These are phyloP conservation scores for Crotophaga sulcirostris DNA, from an alignment of 2,113 vertebrate genomes.

Conservation along the genomic window DNA sequence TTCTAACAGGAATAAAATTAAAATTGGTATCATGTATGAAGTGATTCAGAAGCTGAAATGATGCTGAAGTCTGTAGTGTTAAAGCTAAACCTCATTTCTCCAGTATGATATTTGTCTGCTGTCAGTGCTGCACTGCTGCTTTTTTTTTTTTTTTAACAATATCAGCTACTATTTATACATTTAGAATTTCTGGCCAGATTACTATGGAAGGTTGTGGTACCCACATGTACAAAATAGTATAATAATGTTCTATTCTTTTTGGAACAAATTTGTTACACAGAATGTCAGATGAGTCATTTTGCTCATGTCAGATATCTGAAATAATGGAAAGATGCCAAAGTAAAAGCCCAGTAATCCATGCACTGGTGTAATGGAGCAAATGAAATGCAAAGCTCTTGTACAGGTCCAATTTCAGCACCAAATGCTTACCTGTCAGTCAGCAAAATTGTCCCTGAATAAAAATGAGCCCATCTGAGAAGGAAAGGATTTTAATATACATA, in stretches of 20 bases:
- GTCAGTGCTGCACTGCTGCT: constrained; percentile 5
- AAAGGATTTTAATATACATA: constrained; percentile 88
- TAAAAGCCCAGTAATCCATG: constrained; percentile 85
- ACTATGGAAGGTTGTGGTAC: constrained; percentile 77
- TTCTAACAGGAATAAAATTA: constrained; percentile 19
- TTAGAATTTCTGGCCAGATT: constrained; percentile 78
- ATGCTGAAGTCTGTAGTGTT: background rate
- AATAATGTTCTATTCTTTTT: constrained; percentile 83
- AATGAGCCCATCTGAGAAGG: constrained; percentile 79
- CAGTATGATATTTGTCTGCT: constrained; percentile 38
- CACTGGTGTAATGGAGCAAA: constrained; percentile 87
- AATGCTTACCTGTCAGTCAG: constrained; percentile 88
- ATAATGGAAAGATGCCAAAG: constrained; percentile 83
- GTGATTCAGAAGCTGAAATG: constrained; percentile 54
- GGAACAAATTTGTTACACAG: constrained; percentile 82
- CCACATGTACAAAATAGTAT: constrained; percentile 78
- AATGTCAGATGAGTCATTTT: constrained; percentile 84
- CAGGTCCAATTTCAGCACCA: constrained; percentile 80
- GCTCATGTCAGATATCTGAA: constrained; percentile 83
- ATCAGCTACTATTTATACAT: constrained; percentile 77
- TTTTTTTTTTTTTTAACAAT: constrained; percentile 32
- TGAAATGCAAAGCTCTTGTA: constrained; percentile 84
- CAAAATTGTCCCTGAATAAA: constrained; percentile 83
- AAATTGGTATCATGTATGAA: constrained; percentile 39
- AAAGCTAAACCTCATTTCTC: constrained; percentile 50